Conservation (phyloP, 1,140 invertebrate genomes). For the Mycetomoellerius zeteki region DNA sequence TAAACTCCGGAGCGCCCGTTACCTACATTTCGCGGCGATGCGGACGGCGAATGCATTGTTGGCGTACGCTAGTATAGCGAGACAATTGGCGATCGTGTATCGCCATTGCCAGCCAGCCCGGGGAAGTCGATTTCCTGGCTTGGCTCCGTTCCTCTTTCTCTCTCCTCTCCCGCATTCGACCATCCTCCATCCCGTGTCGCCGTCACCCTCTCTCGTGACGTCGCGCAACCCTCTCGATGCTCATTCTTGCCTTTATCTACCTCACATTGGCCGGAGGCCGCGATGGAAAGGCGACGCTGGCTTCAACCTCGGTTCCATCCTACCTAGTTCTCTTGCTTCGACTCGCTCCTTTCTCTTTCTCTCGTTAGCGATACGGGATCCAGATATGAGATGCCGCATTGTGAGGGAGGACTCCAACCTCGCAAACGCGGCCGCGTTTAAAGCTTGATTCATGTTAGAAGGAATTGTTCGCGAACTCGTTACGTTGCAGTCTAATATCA, state of each 20-base stretch:
- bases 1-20: conserved; percentile 70
- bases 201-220: too few relatives aligned
- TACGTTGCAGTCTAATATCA: neutral
- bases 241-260: conserved; percentile 58
- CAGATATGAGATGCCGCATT: conserved; percentile 44
- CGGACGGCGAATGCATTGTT: conserved; percentile 70
- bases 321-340: neutral
- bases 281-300: conserved; percentile 22
- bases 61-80: conserved; percentile 55
- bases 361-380: conserved; percentile 61
- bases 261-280: conserved; percentile 35
- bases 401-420: conserved; percentile 29
- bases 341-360: conserved; percentile 18
- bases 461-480: neutral
- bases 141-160: conserved; percentile 51
- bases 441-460: conserved; percentile 8
- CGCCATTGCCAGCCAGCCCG: conserved; percentile 68
- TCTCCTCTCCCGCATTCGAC: conserved; percentile 7
- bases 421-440: conserved; percentile 3
- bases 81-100: conserved; percentile 78
- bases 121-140: conserved; percentile 80
- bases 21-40: conserved; percentile 65
- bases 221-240: neutral
- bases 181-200: neutral
- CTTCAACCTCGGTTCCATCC: conserved; percentile 6